phyloP scores from a whole-genome alignment of 2,888 invertebrate genomes.

The Aphodius granarius region DNA sequence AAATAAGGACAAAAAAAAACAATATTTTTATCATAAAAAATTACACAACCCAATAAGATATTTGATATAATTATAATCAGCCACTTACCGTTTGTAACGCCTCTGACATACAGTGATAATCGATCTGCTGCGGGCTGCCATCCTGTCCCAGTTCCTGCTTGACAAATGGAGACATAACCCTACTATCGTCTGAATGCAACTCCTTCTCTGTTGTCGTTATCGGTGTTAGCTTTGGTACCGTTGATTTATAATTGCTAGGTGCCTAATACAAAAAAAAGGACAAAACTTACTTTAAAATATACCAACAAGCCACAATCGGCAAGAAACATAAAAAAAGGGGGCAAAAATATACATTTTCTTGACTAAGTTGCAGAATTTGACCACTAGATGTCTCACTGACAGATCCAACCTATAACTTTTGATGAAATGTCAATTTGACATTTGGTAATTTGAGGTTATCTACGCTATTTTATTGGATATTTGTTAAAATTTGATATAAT shows the following conservation, averaged over 20 bases:
- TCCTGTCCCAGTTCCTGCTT: conserved; percentile 66
- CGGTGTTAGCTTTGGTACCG: conserved; percentile 67
- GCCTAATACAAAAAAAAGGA: conserved; percentile 52
- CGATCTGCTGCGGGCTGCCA: conserved; percentile 48
- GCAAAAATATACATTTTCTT: too few relatives aligned
- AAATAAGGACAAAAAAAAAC: not conserved
- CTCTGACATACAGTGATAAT: conserved; percentile 54
- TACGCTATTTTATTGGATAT: too few relatives aligned
- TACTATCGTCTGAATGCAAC: conserved; percentile 57
- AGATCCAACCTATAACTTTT: too few relatives aligned
- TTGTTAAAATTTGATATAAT: too few relatives aligned
- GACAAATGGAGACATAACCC: conserved; percentile 59
- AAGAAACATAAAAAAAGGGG: too few relatives aligned
- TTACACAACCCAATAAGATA: too few relatives aligned
- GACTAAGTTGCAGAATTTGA: too few relatives aligned
- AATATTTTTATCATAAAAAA: too few relatives aligned
- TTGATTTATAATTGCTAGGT: conserved; percentile 68
- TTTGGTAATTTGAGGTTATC: too few relatives aligned
- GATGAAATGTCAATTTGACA: too few relatives aligned
- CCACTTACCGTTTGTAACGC: conserved; percentile 54
- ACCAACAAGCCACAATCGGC: not conserved
- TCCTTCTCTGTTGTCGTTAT: conserved; percentile 58
- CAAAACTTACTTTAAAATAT: not conserved
- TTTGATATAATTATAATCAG: too few relatives aligned
- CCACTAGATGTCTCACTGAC: too few relatives aligned